These are phyloP conservation scores for Rhynchotus rufescens DNA, from an alignment of 2,797 vertebrate species.

Conservation along the genomic window DNA sequence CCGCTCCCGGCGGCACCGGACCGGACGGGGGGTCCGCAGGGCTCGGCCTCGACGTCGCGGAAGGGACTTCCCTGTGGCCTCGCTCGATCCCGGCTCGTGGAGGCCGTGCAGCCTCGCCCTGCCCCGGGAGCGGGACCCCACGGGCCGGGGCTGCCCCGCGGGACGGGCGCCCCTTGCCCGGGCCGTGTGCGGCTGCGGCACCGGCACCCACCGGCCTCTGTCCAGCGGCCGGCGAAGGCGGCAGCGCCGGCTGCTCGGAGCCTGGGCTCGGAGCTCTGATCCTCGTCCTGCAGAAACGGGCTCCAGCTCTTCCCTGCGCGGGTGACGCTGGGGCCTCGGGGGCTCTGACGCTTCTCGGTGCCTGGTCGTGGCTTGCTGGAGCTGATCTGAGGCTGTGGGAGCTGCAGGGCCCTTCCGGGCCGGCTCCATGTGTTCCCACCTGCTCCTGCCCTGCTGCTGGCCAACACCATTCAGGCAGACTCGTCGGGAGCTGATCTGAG, in stretches of 20 bases:
- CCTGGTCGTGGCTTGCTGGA: background rate
- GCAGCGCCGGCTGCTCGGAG: background rate
- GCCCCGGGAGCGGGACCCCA: too few species aligned
- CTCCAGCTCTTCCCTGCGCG: too few species aligned
- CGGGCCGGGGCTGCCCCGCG: too few species aligned
- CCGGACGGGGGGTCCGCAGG: too few species aligned
- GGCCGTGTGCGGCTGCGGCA: too few species aligned
- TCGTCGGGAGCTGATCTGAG: background rate
- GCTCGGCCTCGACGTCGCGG: too few species aligned
- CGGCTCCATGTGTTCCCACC: background rate
- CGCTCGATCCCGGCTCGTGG: too few species aligned
- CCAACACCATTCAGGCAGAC: background rate
- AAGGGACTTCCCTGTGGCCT: too few species aligned
- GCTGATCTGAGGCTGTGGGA: background rate
- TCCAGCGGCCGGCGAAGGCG: background rate
- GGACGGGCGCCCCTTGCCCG: too few species aligned
- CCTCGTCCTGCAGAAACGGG: too few species aligned
- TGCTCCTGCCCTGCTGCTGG: background rate
- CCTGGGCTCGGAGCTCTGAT: background rate
- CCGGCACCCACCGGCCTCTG: background rate
- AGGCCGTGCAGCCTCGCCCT: too few species aligned
- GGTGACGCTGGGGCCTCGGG: background rate
- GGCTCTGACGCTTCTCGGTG: background rate
- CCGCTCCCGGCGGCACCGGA: too few species aligned
- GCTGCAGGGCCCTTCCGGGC: background rate